Conservation (phyloP, 1,140 invertebrate species). For the Bombus confusus region DNA sequence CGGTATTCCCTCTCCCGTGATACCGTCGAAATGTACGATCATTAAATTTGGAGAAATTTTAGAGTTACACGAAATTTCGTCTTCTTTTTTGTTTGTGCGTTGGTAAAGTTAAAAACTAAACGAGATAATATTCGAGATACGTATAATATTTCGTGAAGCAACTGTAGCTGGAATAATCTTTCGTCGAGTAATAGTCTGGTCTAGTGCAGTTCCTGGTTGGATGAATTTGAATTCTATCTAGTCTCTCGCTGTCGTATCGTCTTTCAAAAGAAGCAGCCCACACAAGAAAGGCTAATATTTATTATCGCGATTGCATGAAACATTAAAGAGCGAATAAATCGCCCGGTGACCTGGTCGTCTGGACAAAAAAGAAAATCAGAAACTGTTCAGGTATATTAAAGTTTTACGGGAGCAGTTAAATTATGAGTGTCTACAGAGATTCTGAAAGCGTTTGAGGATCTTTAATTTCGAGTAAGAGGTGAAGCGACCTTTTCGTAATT, state of each 20-base stretch:
- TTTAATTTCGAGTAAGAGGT: not conserved
- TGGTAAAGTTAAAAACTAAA: too few relatives aligned
- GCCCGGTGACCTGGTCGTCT: not conserved
- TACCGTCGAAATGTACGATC: not conserved
- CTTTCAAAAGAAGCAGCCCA: too few relatives aligned
- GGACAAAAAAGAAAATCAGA: not conserved
- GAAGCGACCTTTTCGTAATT: not conserved
- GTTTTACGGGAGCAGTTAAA: not conserved
- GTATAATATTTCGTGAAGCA: too few relatives aligned
- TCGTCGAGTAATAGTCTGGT: too few relatives aligned
- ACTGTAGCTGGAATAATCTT: too few relatives aligned
- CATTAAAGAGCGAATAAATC: not conserved
- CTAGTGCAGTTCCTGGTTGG: too few relatives aligned
- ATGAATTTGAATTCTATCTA: too few relatives aligned
- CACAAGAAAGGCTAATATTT: not conserved
- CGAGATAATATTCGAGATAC: too few relatives aligned
- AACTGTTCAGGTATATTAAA: not conserved
- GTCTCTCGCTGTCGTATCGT: too few relatives aligned
- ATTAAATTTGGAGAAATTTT: too few relatives aligned
- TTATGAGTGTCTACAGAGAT: not conserved
- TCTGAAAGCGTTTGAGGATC: not conserved
- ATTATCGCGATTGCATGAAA: not conserved
- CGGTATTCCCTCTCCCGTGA: conserved; percentile 1
- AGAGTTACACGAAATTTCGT: too few relatives aligned
- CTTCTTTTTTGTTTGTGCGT: too few relatives aligned